Base-by-base conservation (phyloP, 2,113 vertebrate genomes). In the Nesogale talazaci region DNA sequence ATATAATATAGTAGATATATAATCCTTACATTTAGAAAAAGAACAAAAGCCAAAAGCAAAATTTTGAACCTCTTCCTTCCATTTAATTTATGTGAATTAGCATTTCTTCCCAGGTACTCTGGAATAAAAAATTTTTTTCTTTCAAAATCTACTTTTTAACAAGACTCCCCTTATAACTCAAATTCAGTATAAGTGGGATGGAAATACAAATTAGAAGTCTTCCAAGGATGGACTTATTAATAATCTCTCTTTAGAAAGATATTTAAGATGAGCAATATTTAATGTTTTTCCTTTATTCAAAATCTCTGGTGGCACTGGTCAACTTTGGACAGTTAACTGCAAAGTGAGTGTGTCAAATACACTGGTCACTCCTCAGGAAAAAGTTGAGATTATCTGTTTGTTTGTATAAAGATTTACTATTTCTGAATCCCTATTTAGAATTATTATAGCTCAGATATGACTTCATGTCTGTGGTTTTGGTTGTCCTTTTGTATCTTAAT, bases 1-100 rank as follows among this genome's bases (percentile, higher is more conserved):
- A 94, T 92, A 93, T 79, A 90, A 95, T 5, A 86, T n/a, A 92
- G 38, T 52, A 95, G n/a, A 61, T 82, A 61, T 22, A 93, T 19
- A 78, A 46, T 69, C 31, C 74, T 95, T 31, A 52, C 61, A 11
- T 74, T 93, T 27, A 93, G 61, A 27, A 91, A 83, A 27, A 93
- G 27, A 93, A 65, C 23, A 92, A 90, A 95, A 82, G 19, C 19
- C 59, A 42, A 36, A 83, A 67, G 11, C 72, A 22, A 0, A 3
- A 65, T 15, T 63, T 78, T 67, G 29, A 11, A 31, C 65, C 3
- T 3, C 2, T 67, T 67, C 65, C 29, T 67, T 67, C 65, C 10
- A 52, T 52, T 52, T 52, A 52, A 65, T 4, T 67, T 27, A 2
- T 67, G 65, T 31, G 65, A 67, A 31, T 67, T 67, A 31, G 8